Evolutionary conservation across 2,113 vertebrate species (phyloP), one percentile per base, ranked within the genome.

Genomic region (Scophthalmus maximus): DNA sequence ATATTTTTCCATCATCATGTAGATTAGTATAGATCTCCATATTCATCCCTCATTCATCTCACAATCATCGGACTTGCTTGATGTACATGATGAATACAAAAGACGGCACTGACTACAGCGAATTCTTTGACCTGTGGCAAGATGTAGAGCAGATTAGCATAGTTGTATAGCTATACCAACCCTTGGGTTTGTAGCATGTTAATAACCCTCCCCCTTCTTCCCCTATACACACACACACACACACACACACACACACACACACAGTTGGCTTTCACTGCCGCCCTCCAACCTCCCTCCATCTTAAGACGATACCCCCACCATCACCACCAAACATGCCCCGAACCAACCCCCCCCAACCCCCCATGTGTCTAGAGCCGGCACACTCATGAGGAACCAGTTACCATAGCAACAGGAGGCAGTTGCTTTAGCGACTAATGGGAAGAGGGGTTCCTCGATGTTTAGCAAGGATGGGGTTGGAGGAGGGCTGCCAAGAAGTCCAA

Each of bases 401-500:
- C 91, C 91, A 90, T 81, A 89, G 90, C 89, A 92, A 87, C 83
- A 85, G 84, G 81, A 77, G 89, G 55, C 83, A 34, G 94, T 96
- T 95, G 93, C 93, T 94, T 86, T 92, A 89, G 94, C 87, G 92
- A 94, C 93, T 84, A 73, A 82, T 66, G 61, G 76, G 68, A 75
- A 89, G 72, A 79, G 62, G 74, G 81, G 69, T 81, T 72, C 55
- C 49, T 87, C 32, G 84, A 58, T 82, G 66, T 86, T 68, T 50
- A 65, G 58, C 2, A 20, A 62, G 81, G 82, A 68, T 55, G 58
- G 80, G 20, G 20, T 2, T 32, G 73, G 88, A 59, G 73, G 73
- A 44, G 20, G 67, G 58, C 62, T 67, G 64, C 2, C n/a, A 26
- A 59, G 34, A 47, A 72, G 70, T n/a, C n/a, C n/a, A n/a, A n/a